phyloP scores from a whole-genome alignment of 2,797 vertebrate species.

The Tolypeutes matacus region DNA sequence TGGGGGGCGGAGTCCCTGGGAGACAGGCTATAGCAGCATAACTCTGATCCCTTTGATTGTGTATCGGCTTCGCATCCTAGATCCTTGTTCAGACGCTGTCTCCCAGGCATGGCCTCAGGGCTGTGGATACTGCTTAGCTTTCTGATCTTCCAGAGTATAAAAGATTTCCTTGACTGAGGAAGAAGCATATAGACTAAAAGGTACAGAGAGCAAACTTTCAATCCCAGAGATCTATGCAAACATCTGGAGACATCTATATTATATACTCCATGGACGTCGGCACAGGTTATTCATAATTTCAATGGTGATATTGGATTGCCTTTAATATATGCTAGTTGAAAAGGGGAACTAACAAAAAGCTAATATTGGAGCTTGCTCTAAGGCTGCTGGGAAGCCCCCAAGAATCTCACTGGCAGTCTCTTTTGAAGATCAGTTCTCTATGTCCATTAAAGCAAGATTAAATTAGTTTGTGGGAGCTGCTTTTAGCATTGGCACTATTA shows the following conservation, averaged over 20 bases:
- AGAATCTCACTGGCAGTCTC: conserved; percentile 82
- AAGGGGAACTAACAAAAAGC: conserved; percentile 22
- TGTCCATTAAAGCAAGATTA: conserved; percentile 88
- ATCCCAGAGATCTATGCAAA: conserved; percentile 13
- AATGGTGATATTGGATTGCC: neutral
- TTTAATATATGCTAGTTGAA: conserved; percentile 3
- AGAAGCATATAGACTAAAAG: neutral
- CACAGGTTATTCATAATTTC: conserved; percentile 58
- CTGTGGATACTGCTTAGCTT: conserved; percentile 13
- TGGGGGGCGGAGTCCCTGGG: neutral
- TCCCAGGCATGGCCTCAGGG: conserved; percentile 59
- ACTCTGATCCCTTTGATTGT: conserved; percentile 64
- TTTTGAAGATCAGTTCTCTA: conserved; percentile 87
- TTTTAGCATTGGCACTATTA: conserved; percentile 88
- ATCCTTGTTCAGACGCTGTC: conserved; percentile 58
- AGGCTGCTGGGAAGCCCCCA: conserved; percentile 42
- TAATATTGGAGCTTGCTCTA: conserved; percentile 58
- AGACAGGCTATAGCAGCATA: neutral
- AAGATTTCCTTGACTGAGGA: conserved; percentile 1
- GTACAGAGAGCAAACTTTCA: conserved; percentile 24
- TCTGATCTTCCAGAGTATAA: conserved; percentile 59
- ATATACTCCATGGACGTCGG: neutral
- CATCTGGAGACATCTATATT: conserved; percentile 18
- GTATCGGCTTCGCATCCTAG: neutral
- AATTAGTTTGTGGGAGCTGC: conserved; percentile 88